Evolutionary conservation across 2,113 vertebrate genomes (phyloP).

Genomic region (Epinephelus moara): DNA sequence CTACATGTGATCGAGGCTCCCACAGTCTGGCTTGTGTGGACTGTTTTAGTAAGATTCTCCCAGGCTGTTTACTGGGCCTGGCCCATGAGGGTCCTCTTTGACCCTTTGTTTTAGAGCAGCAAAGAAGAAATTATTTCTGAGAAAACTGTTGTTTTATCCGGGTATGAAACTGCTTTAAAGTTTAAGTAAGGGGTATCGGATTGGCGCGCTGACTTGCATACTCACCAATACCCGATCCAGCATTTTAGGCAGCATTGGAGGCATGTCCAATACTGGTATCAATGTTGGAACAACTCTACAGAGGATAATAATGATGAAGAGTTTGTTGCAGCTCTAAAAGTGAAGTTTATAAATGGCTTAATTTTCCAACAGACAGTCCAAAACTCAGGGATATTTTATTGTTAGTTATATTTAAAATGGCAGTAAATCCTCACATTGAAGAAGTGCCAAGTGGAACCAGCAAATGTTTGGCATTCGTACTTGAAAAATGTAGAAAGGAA

Average conservation of each 20-base stretch:
- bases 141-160: too few relatives aligned
- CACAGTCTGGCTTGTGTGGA: slow-evolving; percentile 1
- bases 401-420: not conserved
- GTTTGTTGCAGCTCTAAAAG: not conserved
- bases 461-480: not conserved
- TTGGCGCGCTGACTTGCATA: not conserved
- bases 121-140: too few relatives aligned
- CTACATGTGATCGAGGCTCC: not conserved
- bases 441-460: not conserved
- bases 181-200: not conserved
- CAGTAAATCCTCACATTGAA: not conserved
- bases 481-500: not conserved
- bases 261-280: not conserved
- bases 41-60: slow-evolving; percentile 16
- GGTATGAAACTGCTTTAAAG: too few relatives aligned
- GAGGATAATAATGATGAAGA: not conserved
- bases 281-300: not conserved
- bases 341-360: not conserved
- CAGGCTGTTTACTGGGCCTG: slow-evolving; percentile 11
- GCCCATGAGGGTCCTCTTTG: slow-evolving; percentile 12
- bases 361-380: too few relatives aligned
- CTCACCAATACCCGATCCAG: not conserved
- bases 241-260: not conserved
- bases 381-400: not conserved
- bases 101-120: too few relatives aligned